Evolutionary conservation across 2,888 invertebrate genomes (phyloP), one percentile per base, ranked within the genome.

Genomic region (Acleris emargana): DNA sequence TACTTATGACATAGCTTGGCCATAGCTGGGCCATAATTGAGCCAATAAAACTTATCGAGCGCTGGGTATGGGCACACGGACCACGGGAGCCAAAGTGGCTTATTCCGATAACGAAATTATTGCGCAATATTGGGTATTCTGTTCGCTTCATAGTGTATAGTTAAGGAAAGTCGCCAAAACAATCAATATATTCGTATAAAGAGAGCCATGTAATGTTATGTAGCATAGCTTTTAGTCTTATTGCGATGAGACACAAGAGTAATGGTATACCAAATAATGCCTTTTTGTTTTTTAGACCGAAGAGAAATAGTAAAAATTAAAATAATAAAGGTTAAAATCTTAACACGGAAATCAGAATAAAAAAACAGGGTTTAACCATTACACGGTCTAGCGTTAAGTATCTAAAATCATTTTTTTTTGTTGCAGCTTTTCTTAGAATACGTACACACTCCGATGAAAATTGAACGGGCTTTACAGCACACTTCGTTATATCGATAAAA

Each of bases 1-100:
- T 68, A 68, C 76, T 64, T 18, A 73, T 72, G 73, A 73, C 73
- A 75, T 73, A 74, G 75, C 74, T 71, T 73, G 74, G 25, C 25
- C 25, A 25, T 73, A 73, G 75, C 74, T 71, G 74, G 74, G 75
- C 75, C 76, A 76, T 77, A 80, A 84, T 83, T 80, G 80, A 81
- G 76, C 78, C 80, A 79, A 82, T 84, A 84, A 84, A 83, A 79
- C 75, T 80, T 73, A 58, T 67, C 68, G 62, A 67, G 51, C 61
- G 38, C 49, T 17, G 67, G 67, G 58, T 59, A 62, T 64, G 52
- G 62, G 62, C 53, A 62, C 59, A 67, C 69, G 67, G 57, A 50
- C 64, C 62, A 51, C 59, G 57, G 67, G 67, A 71, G 69, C 69
- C 66, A 58, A 68, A 74, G 70, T 69, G 67, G 72, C 73, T 73